Evolutionary conservation across 2,888 invertebrate genomes (phyloP).

Genomic region (Eremobia ochroleuca): DNA sequence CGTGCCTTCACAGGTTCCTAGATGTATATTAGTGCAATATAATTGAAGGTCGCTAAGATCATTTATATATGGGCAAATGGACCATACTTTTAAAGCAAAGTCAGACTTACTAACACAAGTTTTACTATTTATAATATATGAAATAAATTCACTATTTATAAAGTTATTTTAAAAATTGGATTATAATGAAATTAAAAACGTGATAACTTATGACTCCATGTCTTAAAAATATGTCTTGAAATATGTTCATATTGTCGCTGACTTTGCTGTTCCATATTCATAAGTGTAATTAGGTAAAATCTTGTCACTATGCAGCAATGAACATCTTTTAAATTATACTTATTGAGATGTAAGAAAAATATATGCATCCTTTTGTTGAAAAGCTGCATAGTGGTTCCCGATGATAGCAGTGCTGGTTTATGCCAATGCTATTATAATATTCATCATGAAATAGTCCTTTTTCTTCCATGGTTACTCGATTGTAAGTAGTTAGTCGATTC

Average conservation of each 20-base stretch:
- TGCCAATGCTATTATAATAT: slow-evolving; percentile 9
- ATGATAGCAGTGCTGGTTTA: slow-evolving; percentile 6
- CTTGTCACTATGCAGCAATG: slow-evolving; percentile 1
- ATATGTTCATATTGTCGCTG: slow-evolving; percentile 7
- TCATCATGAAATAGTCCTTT: slow-evolving; percentile 1
- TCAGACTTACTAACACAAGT: slow-evolving; percentile 24
- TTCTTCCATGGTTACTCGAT: slow-evolving; percentile 10
- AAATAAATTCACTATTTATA: slow-evolving; percentile 10
- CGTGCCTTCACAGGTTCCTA: slow-evolving; percentile 86
- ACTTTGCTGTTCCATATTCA: slow-evolving; percentile 23
- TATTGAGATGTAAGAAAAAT: background rate
- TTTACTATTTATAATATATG: slow-evolving; percentile 5
- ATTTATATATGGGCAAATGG: slow-evolving; percentile 12
- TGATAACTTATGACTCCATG: slow-evolving; percentile 22
- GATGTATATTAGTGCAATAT: slow-evolving; percentile 77
- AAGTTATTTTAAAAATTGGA: background rate
- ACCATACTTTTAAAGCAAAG: slow-evolving; percentile 33
- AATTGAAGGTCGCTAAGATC: slow-evolving; percentile 63
- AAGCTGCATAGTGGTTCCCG: background rate
- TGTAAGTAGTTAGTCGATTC: slow-evolving; percentile 28
- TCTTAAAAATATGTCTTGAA: slow-evolving; percentile 40
- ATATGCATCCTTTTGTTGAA: background rate
- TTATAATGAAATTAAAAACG: slow-evolving; percentile 1
- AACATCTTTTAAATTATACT: background rate
- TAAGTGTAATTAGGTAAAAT: slow-evolving; percentile 20